phyloP scores from a whole-genome alignment of 2,888 invertebrate species.

The Melanostoma scalare region DNA sequence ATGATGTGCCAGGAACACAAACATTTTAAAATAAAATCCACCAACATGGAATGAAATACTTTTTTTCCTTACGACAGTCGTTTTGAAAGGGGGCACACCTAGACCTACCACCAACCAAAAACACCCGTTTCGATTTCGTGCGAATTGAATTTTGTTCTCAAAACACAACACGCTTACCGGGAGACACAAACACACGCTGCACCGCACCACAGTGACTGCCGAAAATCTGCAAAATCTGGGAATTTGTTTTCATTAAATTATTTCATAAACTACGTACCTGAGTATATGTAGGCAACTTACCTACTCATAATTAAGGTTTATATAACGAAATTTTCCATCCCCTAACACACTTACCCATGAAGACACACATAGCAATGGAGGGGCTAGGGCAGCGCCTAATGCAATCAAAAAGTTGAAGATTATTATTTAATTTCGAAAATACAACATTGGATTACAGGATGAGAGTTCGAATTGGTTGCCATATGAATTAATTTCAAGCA shows the following conservation, averaged over 20 bases:
- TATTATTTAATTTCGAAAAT: slow-evolving; percentile 50
- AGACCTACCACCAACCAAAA: not conserved
- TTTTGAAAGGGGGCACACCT: slow-evolving; percentile 1
- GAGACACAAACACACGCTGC: not conserved
- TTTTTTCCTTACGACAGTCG: slow-evolving; percentile 8
- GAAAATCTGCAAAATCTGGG: slow-evolving; percentile 44
- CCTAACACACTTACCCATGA: not conserved
- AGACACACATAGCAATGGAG: not conserved
- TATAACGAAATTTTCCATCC: slow-evolving; percentile 40
- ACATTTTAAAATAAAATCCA: no score
- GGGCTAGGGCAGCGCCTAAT: slow-evolving; percentile 2
- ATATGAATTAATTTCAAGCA: not conserved
- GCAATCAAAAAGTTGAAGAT: slow-evolving; percentile 46
- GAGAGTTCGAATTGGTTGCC: not conserved
- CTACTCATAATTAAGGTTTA: slow-evolving; percentile 49
- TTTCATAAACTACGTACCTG: slow-evolving; percentile 32
- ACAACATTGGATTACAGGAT: slow-evolving; percentile 17
- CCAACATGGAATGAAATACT: not conserved
- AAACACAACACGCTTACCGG: slow-evolving; percentile 9
- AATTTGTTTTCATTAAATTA: slow-evolving; percentile 50
- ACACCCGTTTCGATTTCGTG: slow-evolving; percentile 37
- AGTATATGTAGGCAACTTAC: not conserved
- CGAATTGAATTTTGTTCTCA: slow-evolving; percentile 44
- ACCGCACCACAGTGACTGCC: slow-evolving; percentile 20
- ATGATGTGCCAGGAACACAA: no score